Conservation (phyloP, 2,888 invertebrate genomes). For the Ctena decussata region DNA sequence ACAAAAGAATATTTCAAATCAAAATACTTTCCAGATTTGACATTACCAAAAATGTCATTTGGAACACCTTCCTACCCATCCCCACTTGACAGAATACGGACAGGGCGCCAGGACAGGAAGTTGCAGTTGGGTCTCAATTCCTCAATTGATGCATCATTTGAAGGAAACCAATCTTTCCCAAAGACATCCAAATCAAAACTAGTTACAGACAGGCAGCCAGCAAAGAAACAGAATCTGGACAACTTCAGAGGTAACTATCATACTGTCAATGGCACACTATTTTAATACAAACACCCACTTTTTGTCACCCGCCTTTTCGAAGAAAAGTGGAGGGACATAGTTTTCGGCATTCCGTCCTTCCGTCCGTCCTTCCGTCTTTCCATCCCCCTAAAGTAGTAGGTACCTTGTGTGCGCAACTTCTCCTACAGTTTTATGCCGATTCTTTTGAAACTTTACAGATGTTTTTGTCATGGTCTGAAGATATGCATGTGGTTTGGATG, state of each 20-base stretch:
- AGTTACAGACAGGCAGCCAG: constrained; percentile 39
- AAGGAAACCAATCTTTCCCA: constrained; percentile 91
- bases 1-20: background rate
- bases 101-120: constrained; percentile 78
- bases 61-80: constrained; percentile 84
- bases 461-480: too few species aligned
- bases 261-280: too few species aligned
- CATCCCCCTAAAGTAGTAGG: too few species aligned
- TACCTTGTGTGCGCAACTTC: too few species aligned
- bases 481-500: too few species aligned
- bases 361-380: too few species aligned
- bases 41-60: constrained; percentile 64
- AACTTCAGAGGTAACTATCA: constrained; percentile 80
- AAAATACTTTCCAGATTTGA: constrained; percentile 46
- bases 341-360: too few species aligned
- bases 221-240: constrained; percentile 63
- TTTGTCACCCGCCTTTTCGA: too few species aligned
- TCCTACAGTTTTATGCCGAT: too few species aligned
- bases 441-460: too few species aligned
- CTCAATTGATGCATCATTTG: constrained; percentile 87
- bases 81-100: constrained; percentile 84
- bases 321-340: too few species aligned
- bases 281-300: too few species aligned
- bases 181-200: constrained; percentile 70
- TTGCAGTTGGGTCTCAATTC: constrained; percentile 77